Evolutionary conservation across 2,113 vertebrate species (phyloP).

Genomic region (Neolamprologus sp.): DNA sequence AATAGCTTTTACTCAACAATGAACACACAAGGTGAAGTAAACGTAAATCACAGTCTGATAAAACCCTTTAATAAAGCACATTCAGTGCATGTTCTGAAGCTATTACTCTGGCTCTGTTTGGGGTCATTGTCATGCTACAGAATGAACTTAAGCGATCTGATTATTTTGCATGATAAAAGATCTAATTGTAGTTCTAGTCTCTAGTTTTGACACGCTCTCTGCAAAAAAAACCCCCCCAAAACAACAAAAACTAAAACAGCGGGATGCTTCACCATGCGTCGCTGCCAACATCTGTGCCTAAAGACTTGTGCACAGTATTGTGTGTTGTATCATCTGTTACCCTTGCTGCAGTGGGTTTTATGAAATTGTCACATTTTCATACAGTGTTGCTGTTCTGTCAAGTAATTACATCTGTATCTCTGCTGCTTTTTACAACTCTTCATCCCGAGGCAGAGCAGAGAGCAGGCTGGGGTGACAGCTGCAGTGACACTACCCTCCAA

Average conservation of each 20-base stretch:
- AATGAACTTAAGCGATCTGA: not conserved
- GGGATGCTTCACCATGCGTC: not conserved
- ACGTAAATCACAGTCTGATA: not conserved
- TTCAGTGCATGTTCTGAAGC: not conserved
- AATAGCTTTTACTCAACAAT: not conserved
- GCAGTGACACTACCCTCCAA: not conserved
- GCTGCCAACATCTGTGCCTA: not conserved
- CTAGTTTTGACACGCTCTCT: not conserved
- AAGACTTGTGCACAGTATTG: not conserved
- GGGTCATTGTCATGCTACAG: not conserved
- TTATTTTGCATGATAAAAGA: not conserved
- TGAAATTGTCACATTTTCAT: not conserved
- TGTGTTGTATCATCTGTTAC: not conserved
- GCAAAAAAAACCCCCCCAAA: accelerated
- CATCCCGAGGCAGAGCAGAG: not conserved
- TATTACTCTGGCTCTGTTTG: not conserved
- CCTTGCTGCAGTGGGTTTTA: not conserved
- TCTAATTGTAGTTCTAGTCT: not conserved
- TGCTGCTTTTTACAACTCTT: not conserved
- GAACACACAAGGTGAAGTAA: not conserved
- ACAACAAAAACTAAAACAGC: not conserved
- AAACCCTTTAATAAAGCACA: not conserved
- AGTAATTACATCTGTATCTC: not conserved
- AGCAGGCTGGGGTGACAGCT: not conserved
- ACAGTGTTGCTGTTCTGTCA: not conserved